Conservation (phyloP, 2,113 vertebrate genomes). For the Oxyruncus cristatus region DNA sequence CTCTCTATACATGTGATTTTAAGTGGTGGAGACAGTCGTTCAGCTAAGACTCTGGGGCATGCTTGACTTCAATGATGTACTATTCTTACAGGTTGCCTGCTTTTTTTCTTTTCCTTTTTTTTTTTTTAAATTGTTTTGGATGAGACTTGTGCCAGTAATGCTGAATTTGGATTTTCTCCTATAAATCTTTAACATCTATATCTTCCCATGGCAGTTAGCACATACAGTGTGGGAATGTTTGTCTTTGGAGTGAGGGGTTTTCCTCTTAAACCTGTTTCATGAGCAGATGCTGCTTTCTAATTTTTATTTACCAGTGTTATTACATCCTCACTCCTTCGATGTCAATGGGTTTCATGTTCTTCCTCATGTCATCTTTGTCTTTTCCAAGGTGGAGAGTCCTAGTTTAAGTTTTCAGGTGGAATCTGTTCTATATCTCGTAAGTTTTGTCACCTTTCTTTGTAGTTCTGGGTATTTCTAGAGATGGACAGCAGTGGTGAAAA, state of each 20-base stretch:
- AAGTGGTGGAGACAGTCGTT: neutral
- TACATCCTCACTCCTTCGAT: neutral
- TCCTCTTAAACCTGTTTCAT: neutral
- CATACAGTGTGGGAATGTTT: neutral
- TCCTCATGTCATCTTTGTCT: neutral
- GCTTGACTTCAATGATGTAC: neutral
- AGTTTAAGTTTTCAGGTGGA: neutral
- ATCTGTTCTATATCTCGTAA: neutral
- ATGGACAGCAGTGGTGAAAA: neutral
- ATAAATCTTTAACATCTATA: neutral
- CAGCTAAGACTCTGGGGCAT: neutral
- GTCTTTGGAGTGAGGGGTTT: neutral
- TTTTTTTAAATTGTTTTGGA: neutral
- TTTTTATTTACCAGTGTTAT: neutral
- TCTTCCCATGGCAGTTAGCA: neutral
- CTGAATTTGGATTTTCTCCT: neutral
- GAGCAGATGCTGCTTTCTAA: neutral
- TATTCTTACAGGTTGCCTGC: neutral
- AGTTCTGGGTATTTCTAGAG: neutral
- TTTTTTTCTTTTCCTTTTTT: rapidly evolving
- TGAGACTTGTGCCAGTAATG: neutral
- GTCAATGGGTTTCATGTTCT: neutral
- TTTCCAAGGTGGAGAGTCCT: neutral
- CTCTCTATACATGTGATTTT: neutral
- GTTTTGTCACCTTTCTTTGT: neutral